Percentiles rank a stretch among this genome's conserved stretches.
Evolutionary conservation across 2,113 vertebrate genomes (phyloP).

Genomic region (Cebidichthys violaceus): DNA sequence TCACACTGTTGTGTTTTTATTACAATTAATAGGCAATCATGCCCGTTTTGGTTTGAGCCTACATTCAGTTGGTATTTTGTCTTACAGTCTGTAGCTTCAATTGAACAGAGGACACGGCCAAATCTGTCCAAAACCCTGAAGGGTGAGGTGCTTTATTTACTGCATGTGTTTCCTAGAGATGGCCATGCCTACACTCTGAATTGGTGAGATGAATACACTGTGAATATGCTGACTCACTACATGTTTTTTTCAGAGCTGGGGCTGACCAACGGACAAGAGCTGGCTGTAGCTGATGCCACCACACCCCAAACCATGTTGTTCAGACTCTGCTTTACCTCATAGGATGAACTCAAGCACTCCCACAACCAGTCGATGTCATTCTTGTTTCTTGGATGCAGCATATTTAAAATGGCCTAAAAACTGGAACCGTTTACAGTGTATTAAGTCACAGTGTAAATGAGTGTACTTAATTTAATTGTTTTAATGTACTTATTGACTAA

Average conservation of each 20-base stretch:
- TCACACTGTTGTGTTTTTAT: conserved; percentile 4
- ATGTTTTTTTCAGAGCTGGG: conserved; percentile 88
- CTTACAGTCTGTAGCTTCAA: conserved; percentile 89
- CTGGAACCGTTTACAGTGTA: conserved; percentile 49
- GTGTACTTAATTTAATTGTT: conserved; percentile 23
- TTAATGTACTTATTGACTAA: conserved; percentile 34
- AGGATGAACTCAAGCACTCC: conserved; percentile 64
- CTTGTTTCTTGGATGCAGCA: conserved; percentile 16
- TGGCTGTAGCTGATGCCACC: conserved; percentile 94
- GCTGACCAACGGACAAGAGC: conserved; percentile 91
- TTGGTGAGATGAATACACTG: not conserved
- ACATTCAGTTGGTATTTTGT: conserved; percentile 14
- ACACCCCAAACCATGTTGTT: conserved; percentile 96
- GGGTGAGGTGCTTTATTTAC: conserved; percentile 81
- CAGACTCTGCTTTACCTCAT: conserved; percentile 93
- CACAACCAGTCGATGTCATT: conserved; percentile 35
- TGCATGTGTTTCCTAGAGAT: not conserved
- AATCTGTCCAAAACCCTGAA: conserved; percentile 94
- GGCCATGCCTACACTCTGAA: not conserved
- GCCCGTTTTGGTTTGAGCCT: conserved; percentile 15
- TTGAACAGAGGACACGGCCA: conserved; percentile 93
- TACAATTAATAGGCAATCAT: not conserved
- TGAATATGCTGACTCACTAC: conserved; percentile 22
- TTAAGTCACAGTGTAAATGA: conserved; percentile 32
- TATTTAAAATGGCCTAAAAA: conserved; percentile 36